A percentile compares a stretch with the other conserved stretches of the same genome.
These are phyloP conservation scores for Acanthis flammea DNA, from an alignment of 2,797 vertebrate genomes.

Conservation along the genomic window DNA sequence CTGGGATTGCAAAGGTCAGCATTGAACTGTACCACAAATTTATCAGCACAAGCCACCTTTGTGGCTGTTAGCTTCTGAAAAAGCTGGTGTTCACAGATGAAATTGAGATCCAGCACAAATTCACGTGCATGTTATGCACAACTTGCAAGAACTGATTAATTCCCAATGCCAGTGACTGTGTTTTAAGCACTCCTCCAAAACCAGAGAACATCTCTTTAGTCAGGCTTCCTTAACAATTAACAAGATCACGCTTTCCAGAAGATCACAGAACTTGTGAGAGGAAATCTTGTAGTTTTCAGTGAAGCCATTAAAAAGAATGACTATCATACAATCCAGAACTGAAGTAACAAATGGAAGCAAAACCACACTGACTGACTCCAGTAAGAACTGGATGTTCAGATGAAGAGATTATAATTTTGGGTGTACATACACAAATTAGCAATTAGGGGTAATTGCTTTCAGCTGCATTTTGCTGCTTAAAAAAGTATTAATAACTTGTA, in stretches of 20 bases:
- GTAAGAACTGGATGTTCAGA: conserved; percentile 10
- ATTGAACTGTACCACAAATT: neutral
- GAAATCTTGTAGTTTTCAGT: neutral
- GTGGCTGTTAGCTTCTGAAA: neutral
- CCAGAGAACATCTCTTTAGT: neutral
- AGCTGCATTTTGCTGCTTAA: conserved; percentile 40
- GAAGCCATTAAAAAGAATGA: neutral
- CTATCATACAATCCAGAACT: neutral
- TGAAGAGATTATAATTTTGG: conserved; percentile 11
- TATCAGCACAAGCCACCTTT: neutral
- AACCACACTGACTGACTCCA: neutral
- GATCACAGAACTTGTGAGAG: neutral
- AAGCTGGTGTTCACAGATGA: neutral
- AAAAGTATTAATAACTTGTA: conserved; percentile 34
- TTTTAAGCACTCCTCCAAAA: neutral
- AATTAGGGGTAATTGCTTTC: conserved; percentile 54
- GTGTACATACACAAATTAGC: conserved; percentile 24
- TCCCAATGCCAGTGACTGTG: neutral
- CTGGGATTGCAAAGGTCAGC: neutral
- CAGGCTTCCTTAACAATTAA: neutral
- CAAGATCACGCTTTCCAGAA: neutral
- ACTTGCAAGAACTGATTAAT: neutral
- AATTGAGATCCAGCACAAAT: neutral
- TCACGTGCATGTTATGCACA: neutral
- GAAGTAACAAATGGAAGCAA: neutral